Base-by-base conservation (phyloP, 2,113 vertebrate species). In the Amazona vittata region DNA sequence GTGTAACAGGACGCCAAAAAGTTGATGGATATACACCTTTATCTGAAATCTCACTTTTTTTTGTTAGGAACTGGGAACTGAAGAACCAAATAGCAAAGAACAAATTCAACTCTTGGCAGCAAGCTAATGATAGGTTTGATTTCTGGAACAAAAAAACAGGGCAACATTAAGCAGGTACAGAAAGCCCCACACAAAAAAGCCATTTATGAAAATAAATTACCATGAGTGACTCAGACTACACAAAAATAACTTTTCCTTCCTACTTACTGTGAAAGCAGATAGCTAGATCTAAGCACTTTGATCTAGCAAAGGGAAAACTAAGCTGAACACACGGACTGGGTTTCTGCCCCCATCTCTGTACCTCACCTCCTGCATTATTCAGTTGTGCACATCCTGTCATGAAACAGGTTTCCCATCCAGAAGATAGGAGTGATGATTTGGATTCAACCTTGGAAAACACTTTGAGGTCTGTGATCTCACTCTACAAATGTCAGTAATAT, bases 61-160 rank as follows among this genome's bases (percentile, higher is more conserved):
- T 43, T 59, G 22, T 39, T 86, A 68, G 49, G 59, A 93, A 28
- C 87, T 49, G 80, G 6, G 1, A 29, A 64, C 2, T 24, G 18
- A 88, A 79, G 77, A 76, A 94, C 46, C 77, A 83, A 64, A 81
- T 5, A 50, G 57, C 44, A 26, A 89, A 83, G 90, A 53, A 86
- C 87, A 95, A 74, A 76, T 53, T 86, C 83, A 78, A 28, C 78
- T 44, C 9, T 89, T 92, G 2, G 75, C 68, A 90, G 92, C 18
- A 1, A 92, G 89, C 78, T 95, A 95, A 97, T 77, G 83, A 86
- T 63, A 94, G 90, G 93, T 86, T 96, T 96, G 91, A 96, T 89
- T 97, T 96, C 97, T 97, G 97, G 96, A 96, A 98, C 91, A 93
- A 93, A 91, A 93, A 91, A 91, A 13, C 96, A 95, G 89, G 65